Evolutionary conservation across 2,797 vertebrate genomes (phyloP), one percentile per base, ranked within the genome.

Genomic region (Peromyscus attwateri): DNA sequence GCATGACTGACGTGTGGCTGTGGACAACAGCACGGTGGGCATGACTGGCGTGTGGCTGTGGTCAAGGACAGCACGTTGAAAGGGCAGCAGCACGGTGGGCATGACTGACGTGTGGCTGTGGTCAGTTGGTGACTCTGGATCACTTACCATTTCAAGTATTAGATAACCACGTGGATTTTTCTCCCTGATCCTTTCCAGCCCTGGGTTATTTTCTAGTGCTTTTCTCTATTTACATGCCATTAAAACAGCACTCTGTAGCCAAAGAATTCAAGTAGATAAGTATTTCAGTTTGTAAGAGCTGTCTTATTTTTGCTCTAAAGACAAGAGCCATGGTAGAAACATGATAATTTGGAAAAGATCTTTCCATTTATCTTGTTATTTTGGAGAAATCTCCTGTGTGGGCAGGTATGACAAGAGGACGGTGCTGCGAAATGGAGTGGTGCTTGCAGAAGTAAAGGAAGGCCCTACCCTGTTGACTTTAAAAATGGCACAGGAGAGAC

Each of bases 291-390:
- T 81, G 11, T 37, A 83, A 29, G 31, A 60, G 6, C 43, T 90
- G 43, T 34, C 77, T 95, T 73, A 64, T 64, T 87, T 87, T 87
- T 83, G 71, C n/a, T 82, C 57, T 95, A 19, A 57, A 76, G 73
- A 66, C 81, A 85, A 92, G 11, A 87, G 27, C 16, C 21, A 37
- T 82, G 46, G 29, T 83, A 87, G 79, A 91, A 76, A 91, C 29
- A 21, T 25, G 46, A 90, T 87, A 92, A 84, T 93, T 92, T 92
- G 75, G 46, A 49, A 71, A 97, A 43, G 34, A 55, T 95, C 71
- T 73, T 95, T 90, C 31, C 4, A 52, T 77, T 85, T 76, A 37
- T 57, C 70, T 43, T 71, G n/a, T 73, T 95, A 93, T 92, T 97
- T 90, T n/a, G 0, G 57, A 25, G 1, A 84, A 90, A 55, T 87